Percentiles rank a stretch among this genome's conserved stretches.
These are phyloP conservation scores for Nebria brevicollis DNA, from an alignment of 2,888 invertebrate genomes.

Conservation along the genomic window DNA sequence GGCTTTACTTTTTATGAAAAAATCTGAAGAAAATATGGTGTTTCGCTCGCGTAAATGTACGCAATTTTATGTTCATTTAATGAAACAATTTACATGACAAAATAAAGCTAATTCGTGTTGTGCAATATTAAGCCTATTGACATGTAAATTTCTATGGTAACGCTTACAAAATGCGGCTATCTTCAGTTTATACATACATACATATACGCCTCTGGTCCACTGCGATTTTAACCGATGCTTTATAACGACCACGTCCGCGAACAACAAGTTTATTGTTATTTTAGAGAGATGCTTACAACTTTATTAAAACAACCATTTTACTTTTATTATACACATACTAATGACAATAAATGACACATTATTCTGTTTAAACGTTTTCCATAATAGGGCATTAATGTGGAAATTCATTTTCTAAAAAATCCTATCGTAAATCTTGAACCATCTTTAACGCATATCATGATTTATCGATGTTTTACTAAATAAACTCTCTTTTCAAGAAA, in stretches of 20 bases:
- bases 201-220: background rate
- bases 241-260: background rate
- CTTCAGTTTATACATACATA: conserved; percentile 2
- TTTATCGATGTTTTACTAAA: too few relatives aligned
- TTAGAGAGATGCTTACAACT: too few relatives aligned
- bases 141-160: conserved; percentile 34
- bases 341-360: too few relatives aligned
- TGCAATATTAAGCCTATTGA: conserved; percentile 40
- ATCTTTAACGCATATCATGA: too few relatives aligned
- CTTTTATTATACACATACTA: too few relatives aligned
- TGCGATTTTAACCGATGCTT: conserved; percentile 13
- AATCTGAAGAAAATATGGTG: background rate
- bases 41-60: background rate
- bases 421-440: too few relatives aligned
- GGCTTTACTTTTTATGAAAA: background rate
- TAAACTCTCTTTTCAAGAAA: too few relatives aligned
- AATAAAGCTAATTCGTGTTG: conserved; percentile 42
- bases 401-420: too few relatives aligned
- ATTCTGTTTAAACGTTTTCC: too few relatives aligned
- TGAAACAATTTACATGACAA: conserved; percentile 46
- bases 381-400: too few relatives aligned
- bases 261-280: too few relatives aligned
- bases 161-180: conserved; percentile 15
- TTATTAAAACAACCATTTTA: too few relatives aligned
- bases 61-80: conserved; percentile 40